Base-by-base conservation (phyloP, 2,797 vertebrate species). In the Melanotaenia maccullochi region DNA sequence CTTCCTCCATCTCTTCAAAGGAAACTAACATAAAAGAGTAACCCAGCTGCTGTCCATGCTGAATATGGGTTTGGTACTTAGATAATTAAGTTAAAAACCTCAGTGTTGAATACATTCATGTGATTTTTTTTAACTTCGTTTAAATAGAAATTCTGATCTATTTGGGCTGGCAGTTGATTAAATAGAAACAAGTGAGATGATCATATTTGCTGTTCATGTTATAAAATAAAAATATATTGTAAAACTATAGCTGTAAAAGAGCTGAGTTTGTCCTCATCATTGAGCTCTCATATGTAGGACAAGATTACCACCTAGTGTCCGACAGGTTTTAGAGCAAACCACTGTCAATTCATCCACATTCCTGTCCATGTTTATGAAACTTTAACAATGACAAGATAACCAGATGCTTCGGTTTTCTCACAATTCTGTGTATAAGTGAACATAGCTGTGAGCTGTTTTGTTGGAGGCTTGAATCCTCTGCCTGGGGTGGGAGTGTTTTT, bases 241-340 rank as follows among this genome's bases (percentile, higher is more conserved):
- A 16, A 57, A 49, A 24, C 5, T 28, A 58, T 52, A 30, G 25
- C 56, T 40, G 57, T 11, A 56, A 35, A 56, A 56, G 8, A 56
- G 16, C 22, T 13, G 2, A 44, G 14, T 44, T 4, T 42, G 16
- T 44, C 20, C 12, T 54, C 52, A 1, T 25, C 16, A 25, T 14
- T 33, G 67, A 38, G 30, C 1, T 5, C 42, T 35, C 55, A 82
- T 74, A 54, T 42, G 28, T 35, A 79, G 78, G 83, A 68, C 90
- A 87, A 86, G 73, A 88, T 86, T 83, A 61, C 89, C 91, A 88
- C 86, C 91, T 90, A 86, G 90, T 90, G 92, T 87, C 79, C 7
- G 62, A 62, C 28, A 20, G 52, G 13, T 33, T 35, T 60, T 61
- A 86, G 65, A 71, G 72, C 79, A 6, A 9, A 1, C 66, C 59